These are phyloP conservation scores for Hipparchia semele DNA, from an alignment of 2,888 invertebrate genomes.

Conservation along the genomic window DNA sequence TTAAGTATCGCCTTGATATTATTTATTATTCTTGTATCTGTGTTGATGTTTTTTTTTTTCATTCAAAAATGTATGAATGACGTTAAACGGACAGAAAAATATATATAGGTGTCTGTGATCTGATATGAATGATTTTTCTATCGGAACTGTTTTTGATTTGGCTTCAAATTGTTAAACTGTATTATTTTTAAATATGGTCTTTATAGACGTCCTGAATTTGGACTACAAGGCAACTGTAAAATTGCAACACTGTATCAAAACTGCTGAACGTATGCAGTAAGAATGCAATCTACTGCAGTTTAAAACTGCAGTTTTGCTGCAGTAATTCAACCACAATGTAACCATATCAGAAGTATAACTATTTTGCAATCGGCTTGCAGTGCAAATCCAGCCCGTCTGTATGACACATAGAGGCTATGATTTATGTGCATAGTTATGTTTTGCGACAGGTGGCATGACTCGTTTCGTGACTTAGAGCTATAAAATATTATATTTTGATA, in stretches of 20 bases:
- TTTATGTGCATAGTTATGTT: slow-evolving; percentile 26
- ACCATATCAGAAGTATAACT: neutral
- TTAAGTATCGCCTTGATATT: slow-evolving; percentile 28
- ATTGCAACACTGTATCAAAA: no score
- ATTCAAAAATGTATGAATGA: slow-evolving; percentile 17
- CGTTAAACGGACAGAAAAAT: slow-evolving; percentile 16
- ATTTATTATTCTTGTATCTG: slow-evolving; percentile 34
- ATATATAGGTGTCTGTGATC: slow-evolving; percentile 19
- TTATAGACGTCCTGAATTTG: no score
- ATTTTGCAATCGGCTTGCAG: neutral
- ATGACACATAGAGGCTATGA: slow-evolving; percentile 33
- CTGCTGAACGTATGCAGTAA: no score
- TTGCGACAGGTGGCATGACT: slow-evolving; percentile 21
- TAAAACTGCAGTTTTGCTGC: neutral
- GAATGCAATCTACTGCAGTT: no score
- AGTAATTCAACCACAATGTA: neutral
- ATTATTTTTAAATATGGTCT: neutral
- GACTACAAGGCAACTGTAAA: no score
- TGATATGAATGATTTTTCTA: slow-evolving; percentile 1
- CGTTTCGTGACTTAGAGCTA: slow-evolving; percentile 23
- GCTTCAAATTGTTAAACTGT: neutral
- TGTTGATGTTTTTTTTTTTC: slow-evolving; percentile 21
- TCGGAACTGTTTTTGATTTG: neutral
- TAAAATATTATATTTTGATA: slow-evolving; percentile 29
- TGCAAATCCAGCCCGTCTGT: neutral